Conservation (phyloP, 2,888 invertebrate species). For the Sphinx pinastri region DNA sequence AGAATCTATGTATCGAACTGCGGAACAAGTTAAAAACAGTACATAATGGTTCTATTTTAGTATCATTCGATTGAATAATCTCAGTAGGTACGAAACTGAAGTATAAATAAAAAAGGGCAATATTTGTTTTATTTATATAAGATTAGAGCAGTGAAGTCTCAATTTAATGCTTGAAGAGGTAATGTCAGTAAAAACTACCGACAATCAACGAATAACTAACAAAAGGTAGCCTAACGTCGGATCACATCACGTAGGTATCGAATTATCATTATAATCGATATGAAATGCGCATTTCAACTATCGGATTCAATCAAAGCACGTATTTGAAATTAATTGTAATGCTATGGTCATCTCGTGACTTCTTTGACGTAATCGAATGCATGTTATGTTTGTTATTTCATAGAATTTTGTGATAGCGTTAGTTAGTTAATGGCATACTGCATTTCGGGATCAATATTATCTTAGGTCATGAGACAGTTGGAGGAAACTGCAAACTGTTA, state of each 20-base stretch:
- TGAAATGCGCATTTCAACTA: constrained; percentile 8
- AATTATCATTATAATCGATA: constrained; percentile 14
- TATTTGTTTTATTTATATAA: not conserved
- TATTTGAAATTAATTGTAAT: constrained; percentile 4
- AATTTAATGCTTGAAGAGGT: constrained; percentile 3
- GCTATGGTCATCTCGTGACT: not conserved
- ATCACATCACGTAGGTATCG: constrained; percentile 17
- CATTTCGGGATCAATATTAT: no score
- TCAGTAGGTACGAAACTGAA: not conserved
- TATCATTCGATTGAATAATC: not conserved
- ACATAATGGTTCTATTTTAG: not conserved
- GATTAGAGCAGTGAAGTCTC: not conserved
- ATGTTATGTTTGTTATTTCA: no score
- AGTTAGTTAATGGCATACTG: no score
- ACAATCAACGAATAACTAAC: not conserved
- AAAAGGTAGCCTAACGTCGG: not conserved
- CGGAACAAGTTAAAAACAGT: not conserved
- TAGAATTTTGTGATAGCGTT: no score
- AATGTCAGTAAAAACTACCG: not conserved
- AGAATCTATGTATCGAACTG: no score
- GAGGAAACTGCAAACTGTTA: no score
- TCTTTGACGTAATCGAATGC: not conserved
- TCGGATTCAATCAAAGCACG: constrained; percentile 9
- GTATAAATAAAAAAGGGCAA: no score
- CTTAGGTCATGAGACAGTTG: no score